A percentile compares a stretch with the other conserved stretches of the same genome.
Evolutionary conservation across 2,113 vertebrate genomes (phyloP).

Genomic region (Oophaga pumilio): DNA sequence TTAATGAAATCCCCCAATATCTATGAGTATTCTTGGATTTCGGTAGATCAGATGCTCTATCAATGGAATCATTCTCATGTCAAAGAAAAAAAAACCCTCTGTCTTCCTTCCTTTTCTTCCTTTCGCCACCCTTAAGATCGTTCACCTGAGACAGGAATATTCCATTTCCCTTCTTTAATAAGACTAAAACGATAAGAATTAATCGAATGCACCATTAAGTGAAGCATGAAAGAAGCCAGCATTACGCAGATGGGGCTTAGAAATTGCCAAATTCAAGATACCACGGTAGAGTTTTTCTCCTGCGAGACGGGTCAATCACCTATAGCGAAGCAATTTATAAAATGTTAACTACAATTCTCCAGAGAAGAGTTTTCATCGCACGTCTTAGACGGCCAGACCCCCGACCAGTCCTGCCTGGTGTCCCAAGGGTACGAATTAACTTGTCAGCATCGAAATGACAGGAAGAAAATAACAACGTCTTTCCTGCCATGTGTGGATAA

Average conservation of each 20-base stretch:
- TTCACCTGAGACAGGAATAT: not conserved
- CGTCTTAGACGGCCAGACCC: not conserved
- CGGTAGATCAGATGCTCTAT: not conserved
- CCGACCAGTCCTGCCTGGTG: not conserved
- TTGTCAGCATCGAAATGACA: slow-evolving; percentile 6
- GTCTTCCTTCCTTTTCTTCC: not conserved
- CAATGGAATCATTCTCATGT: not conserved
- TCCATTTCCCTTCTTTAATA: slow-evolving; percentile 43
- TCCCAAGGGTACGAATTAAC: not conserved
- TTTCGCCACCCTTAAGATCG: not conserved
- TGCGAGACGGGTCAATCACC: slow-evolving; percentile 25
- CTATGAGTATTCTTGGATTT: not conserved
- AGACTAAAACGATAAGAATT: slow-evolving; percentile 49
- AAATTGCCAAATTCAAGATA: slow-evolving; percentile 48
- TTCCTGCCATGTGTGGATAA: not conserved
- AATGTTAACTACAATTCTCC: slow-evolving; percentile 34
- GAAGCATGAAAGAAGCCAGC: slow-evolving; percentile 42
- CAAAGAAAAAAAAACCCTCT: not conserved
- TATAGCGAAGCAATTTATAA: slow-evolving; percentile 46
- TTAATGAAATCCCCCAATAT: not conserved
- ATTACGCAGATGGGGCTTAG: slow-evolving; percentile 15
- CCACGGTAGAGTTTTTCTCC: not conserved
- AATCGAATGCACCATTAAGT: slow-evolving; percentile 41
- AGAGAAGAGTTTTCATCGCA: not conserved
- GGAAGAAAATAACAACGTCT: not conserved